phyloP scores from a whole-genome alignment of 2,113 vertebrate genomes.

The Lepus americanus region DNA sequence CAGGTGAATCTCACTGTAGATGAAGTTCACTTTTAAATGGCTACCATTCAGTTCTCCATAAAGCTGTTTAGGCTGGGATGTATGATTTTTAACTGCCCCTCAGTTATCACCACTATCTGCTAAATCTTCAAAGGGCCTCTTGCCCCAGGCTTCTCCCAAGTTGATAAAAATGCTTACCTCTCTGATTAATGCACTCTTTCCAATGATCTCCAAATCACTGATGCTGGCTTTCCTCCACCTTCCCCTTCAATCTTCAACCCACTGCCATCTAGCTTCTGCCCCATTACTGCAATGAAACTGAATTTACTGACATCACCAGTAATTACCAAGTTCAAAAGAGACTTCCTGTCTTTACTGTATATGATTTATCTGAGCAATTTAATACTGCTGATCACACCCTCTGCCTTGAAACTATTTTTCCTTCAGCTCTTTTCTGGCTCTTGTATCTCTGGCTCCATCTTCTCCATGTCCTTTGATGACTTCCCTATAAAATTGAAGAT shows the following conservation, averaged over 20 bases:
- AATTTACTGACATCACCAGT: background rate
- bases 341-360: background rate
- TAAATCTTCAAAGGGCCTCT: background rate
- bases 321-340: slow-evolving; percentile 31
- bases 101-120: background rate
- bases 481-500: background rate
- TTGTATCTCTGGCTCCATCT: background rate
- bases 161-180: background rate
- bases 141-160: background rate
- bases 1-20: slow-evolving; percentile 58
- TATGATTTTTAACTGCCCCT: background rate
- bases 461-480: background rate
- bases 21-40: slow-evolving; percentile 63
- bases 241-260: background rate
- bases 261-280: background rate
- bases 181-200: background rate
- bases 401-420: background rate
- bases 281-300: background rate
- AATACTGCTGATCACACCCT: background rate
- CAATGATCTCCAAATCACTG: background rate
- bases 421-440: background rate
- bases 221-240: background rate
- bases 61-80: slow-evolving; percentile 2
- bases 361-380: background rate
- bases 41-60: slow-evolving; percentile 30